Evolutionary conservation across 2,888 invertebrate species (phyloP).

Genomic region (Lasioglossum figueresi): DNA sequence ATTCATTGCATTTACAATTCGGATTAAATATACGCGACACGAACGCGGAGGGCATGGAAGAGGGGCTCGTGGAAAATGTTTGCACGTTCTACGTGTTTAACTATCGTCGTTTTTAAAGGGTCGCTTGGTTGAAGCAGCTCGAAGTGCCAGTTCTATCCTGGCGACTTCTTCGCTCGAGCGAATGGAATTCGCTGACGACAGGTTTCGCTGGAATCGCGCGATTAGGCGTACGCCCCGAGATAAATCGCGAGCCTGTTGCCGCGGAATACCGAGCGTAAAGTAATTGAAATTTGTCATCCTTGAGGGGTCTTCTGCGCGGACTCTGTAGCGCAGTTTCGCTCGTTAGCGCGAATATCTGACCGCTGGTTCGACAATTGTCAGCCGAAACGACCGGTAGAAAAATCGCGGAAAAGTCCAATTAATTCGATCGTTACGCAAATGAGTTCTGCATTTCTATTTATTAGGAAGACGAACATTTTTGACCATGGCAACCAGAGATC

Average conservation of each 20-base stretch:
- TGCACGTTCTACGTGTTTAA: not conserved
- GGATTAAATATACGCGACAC: too few species aligned
- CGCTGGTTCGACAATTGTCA: not conserved
- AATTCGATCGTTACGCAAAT: too few species aligned
- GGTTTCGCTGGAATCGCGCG: slow-evolving; percentile 69
- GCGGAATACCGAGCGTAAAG: slow-evolving; percentile 3
- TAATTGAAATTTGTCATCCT: slow-evolving; percentile 61
- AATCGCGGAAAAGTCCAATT: not conserved
- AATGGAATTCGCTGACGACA: slow-evolving; percentile 74
- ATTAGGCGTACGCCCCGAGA: slow-evolving; percentile 65
- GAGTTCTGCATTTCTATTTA: too few species aligned
- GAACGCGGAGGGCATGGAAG: too few species aligned
- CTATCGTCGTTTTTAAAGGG: not conserved
- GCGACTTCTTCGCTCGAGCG: slow-evolving; percentile 25
- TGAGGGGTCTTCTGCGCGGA: slow-evolving; percentile 45
- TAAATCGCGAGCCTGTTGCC: slow-evolving; percentile 52
- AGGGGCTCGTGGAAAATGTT: too few species aligned
- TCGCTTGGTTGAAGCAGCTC: not conserved
- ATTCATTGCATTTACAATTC: too few species aligned
- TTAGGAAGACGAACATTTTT: not conserved
- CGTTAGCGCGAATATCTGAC: slow-evolving; percentile 34
- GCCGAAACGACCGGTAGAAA: not conserved
- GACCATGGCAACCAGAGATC: not conserved
- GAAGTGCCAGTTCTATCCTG: not conserved
- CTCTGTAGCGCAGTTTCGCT: slow-evolving; percentile 45